Base-by-base conservation (phyloP, 2,888 invertebrate species). In the Polydesmus complanatus region DNA sequence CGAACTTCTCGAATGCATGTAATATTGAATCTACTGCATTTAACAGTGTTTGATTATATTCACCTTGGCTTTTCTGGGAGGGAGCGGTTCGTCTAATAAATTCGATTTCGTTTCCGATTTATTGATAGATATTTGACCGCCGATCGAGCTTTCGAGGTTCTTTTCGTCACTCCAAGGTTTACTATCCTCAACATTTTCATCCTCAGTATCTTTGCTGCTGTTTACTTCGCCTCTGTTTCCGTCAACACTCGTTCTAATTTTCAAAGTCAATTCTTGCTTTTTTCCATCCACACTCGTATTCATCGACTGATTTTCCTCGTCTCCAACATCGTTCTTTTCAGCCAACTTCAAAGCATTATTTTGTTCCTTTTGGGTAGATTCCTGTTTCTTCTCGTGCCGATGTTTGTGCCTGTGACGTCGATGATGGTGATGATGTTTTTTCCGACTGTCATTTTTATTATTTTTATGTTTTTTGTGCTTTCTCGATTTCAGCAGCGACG, bases 391-490 rank as follows among this genome's bases (percentile, higher is more conserved):
- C 72, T 74, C 72, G 51, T 78, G 77, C 66, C 80, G 80, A 53
- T 80, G 79, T 64, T 71, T 70, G 61, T 70, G 77, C 69, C 84
- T 81, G 73, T 86, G 82, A 70, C 85, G 81, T 70, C 85, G 86
- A 72, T 84, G 83, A 69, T 87, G 87, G 74, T 87, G 87, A 65
- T 62, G 64, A 37, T 66, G 65, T 14, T 37, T 37, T 37, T 37
- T 37, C 5, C 37, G 37, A 37, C 37, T 37, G 37, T 37, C 37
- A 37, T 64, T 63, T 58, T 61, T 61, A 47, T 63, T 64, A 53
- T 65, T 65, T 53, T 67, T 66, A 47, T 63, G 64, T 52, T 61
- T 63, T 54, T 61, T 64, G 27, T 57, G 58, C 27, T 62, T 65
- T 60, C 57, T 59, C 22, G 27, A 21, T 51, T 55, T 62, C 27